These are phyloP conservation scores for Sebastes vulpes DNA, from an alignment of 2,797 vertebrate species.

Conservation along the genomic window DNA sequence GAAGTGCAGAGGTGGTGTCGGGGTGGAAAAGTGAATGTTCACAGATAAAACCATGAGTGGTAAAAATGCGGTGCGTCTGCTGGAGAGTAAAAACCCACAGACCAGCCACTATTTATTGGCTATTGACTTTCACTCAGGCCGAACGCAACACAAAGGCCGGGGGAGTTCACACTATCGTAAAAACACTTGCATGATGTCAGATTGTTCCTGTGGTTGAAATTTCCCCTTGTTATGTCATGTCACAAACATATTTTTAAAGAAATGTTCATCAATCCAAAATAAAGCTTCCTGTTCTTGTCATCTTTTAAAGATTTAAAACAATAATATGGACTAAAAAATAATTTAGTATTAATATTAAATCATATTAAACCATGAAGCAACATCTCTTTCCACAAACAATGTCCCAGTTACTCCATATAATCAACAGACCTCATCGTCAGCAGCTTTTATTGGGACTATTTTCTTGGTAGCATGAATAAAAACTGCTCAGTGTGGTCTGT, in stretches of 20 bases:
- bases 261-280: background rate
- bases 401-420: background rate
- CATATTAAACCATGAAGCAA: background rate
- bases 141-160: background rate
- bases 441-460: background rate
- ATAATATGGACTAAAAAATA: background rate
- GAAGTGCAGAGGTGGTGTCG: background rate
- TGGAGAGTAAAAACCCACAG: background rate
- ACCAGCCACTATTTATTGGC: slow-evolving; percentile 15
- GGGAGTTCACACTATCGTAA: background rate
- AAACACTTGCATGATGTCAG: background rate
- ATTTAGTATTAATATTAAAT: background rate
- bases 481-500: background rate
- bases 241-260: background rate
- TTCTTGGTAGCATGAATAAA: background rate
- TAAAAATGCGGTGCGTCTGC: background rate
- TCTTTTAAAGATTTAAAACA: background rate
- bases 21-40: background rate
- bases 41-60: background rate
- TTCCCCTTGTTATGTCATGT: background rate
- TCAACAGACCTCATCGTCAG: background rate
- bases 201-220: background rate
- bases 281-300: background rate
- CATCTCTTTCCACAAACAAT: background rate
- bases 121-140: slow-evolving; percentile 18